Base-by-base conservation (phyloP, 92 coral and sea anemone species). In the Siderastrea siderea region DNA sequence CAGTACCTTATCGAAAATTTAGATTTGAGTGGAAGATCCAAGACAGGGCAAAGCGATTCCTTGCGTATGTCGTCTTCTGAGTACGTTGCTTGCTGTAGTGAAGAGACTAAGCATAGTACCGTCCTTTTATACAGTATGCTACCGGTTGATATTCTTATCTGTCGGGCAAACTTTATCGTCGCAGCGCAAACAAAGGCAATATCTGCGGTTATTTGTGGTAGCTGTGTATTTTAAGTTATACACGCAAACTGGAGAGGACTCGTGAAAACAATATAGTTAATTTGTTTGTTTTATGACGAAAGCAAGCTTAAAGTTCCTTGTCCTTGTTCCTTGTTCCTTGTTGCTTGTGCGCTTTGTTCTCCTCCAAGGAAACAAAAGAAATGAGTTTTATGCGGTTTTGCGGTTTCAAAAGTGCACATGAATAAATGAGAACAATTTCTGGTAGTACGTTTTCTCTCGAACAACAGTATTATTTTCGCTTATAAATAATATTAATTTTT, bases 241-340 rank as follows among this genome's bases (percentile, higher is more conserved):
- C 66, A 13, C 66, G 66, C 66, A 71, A 71, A 51, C 76, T 19
- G 57, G 7, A 48, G 15, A 46, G 3, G 55, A 11, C 57, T 16
- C 38, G 38, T 51, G 1, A 50, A 14, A 47, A 26, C 59, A 71
- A 71, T 47, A 71, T 71, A 13, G 38, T 51, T 47, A 15, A 51
- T 71, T 71, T 71, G 55, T 71, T 71, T 71, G 43, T 71, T 71
- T 49, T 47, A 15, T 71, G 76, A 71, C 76, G 76, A 71, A 71
- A 49, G 57, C 13, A 48, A 15, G 55, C 6, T 5, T 68, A 43
- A 68, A 26, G 6, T 19, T 43, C 45, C 43, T 68, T 68, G 48
- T 9, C 72, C 13, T 1, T 7, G 38, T 26, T 26, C 38, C 38
- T 26, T 26, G 38, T 26, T 26, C 38, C 38, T 26, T 26, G 0